Evolutionary conservation across 2,113 vertebrate species (phyloP).

Genomic region (Sorex fumeus): DNA sequence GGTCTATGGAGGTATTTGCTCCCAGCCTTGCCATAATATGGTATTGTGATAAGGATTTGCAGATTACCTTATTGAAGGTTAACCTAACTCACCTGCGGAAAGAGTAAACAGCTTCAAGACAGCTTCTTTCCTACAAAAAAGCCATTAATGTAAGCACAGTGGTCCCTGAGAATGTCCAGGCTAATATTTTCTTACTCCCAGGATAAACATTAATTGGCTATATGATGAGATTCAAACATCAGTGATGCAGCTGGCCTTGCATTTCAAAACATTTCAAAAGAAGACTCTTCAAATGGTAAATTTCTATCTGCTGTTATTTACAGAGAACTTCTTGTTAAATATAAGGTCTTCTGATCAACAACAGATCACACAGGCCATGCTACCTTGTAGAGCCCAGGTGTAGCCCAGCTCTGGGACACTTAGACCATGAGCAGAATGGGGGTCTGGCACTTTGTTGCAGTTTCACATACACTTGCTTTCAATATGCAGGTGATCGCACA

Average conservation of each 20-base stretch:
- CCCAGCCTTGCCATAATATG: neutral
- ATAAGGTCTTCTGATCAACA: neutral
- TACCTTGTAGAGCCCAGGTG: neutral
- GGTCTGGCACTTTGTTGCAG: too few species aligned
- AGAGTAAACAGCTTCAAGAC: constrained; percentile 31
- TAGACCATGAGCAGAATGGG: too few species aligned
- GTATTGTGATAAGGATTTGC: neutral
- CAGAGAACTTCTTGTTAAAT: neutral
- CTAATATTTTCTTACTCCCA: neutral
- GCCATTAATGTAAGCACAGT: neutral
- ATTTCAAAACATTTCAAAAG: neutral
- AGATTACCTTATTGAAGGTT: constrained; percentile 21
- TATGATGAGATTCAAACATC: neutral
- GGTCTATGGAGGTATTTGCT: accelerated
- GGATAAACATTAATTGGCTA: neutral
- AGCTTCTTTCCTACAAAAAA: neutral
- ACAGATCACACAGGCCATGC: neutral
- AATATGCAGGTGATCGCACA: too few species aligned
- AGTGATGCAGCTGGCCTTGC: neutral
- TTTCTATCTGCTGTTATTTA: neutral
- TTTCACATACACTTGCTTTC: too few species aligned
- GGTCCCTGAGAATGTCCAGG: neutral
- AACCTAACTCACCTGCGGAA: neutral
- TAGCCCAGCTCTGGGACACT: neutral
- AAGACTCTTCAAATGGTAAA: neutral